Conservation (phyloP, 2,797 vertebrate species). For the Spatula versicolor region DNA sequence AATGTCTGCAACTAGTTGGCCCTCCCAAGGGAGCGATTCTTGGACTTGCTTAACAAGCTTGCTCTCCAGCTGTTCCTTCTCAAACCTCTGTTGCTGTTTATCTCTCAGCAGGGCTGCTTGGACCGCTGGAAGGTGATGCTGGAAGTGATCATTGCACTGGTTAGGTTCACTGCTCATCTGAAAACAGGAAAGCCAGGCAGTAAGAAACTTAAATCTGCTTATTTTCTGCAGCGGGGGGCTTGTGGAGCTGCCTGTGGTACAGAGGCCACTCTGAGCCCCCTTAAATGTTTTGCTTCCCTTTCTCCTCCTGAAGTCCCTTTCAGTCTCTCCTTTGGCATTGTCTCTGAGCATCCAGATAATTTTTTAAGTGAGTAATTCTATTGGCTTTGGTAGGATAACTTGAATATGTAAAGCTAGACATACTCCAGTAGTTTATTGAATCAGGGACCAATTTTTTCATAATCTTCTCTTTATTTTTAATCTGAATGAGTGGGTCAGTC, state of each 20-base stretch:
- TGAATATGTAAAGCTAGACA: slow-evolving; percentile 25
- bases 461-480: slow-evolving; percentile 49
- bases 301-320: neutral
- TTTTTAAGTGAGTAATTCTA: slow-evolving; percentile 3
- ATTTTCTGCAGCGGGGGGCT: neutral
- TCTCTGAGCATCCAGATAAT: neutral
- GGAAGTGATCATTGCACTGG: neutral
- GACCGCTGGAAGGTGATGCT: neutral
- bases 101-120: neutral
- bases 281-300: neutral
- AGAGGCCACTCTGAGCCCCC: neutral
- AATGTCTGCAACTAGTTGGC: neutral
- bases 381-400: slow-evolving; percentile 2
- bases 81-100: slow-evolving; percentile 38
- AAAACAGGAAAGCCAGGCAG: neutral
- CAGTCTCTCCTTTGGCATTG: neutral
- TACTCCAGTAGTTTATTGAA: slow-evolving; percentile 28
- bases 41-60: neutral
- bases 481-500: slow-evolving; percentile 24
- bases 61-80: slow-evolving; percentile 35
- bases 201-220: neutral
- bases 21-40: neutral
- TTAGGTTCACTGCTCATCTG: neutral
- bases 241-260: neutral
- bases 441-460: slow-evolving; percentile 39